Percentiles rank a stretch among this genome's conserved stretches.
These are phyloP conservation scores for Spodoptera litura DNA, from an alignment of 1,140 invertebrate genomes.

Conservation along the genomic window DNA sequence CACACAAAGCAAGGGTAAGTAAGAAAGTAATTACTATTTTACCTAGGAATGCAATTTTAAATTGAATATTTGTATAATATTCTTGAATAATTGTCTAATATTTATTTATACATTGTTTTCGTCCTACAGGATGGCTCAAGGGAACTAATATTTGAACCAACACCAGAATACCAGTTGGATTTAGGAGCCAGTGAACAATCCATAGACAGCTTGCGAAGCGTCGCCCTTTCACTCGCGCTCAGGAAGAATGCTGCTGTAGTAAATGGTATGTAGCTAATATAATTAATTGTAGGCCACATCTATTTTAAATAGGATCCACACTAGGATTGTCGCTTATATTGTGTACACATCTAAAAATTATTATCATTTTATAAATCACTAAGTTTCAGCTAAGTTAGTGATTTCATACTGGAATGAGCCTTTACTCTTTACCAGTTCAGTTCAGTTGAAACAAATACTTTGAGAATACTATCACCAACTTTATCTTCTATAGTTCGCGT, in stretches of 20 bases:
- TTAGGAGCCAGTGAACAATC: constrained; percentile 63
- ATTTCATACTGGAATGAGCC: too few species aligned
- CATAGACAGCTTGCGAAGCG: constrained; percentile 47
- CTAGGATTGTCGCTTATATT: neutral
- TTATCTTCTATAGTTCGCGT: constrained; percentile 59
- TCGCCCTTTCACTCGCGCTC: constrained; percentile 61
- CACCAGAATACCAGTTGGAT: constrained; percentile 76
- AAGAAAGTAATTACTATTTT: constrained; percentile 9
- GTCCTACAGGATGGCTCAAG: constrained; percentile 50
- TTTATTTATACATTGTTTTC: neutral
- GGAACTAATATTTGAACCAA: constrained; percentile 71
- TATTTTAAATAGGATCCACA: neutral
- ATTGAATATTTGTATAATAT: neutral
- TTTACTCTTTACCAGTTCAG: too few species aligned
- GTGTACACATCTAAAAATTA: neutral
- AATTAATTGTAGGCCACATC: neutral
- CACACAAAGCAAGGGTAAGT: constrained; percentile 66
- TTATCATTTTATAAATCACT: too few species aligned
- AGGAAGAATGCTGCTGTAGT: constrained; percentile 60
- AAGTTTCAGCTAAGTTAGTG: too few species aligned
- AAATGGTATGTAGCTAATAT: constrained; percentile 59
- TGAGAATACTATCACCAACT: neutral
- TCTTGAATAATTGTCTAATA: neutral
- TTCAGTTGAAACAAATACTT: too few species aligned
- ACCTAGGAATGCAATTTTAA: neutral